Conservation (phyloP, 2,888 invertebrate genomes). For the Anoplius nigerrimus region DNA sequence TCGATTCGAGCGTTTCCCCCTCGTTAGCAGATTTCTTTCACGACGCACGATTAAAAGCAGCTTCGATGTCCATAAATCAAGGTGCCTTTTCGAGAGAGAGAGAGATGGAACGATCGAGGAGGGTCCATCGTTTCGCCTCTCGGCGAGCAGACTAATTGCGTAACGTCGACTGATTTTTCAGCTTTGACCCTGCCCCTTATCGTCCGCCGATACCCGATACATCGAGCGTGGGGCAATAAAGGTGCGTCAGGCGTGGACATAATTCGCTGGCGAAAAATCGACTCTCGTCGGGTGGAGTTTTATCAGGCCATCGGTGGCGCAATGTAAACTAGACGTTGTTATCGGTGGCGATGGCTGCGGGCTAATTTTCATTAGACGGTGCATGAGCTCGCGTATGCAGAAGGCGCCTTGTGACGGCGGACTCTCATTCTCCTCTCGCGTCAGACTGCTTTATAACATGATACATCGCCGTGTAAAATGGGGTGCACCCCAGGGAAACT, state of each 20-base stretch:
- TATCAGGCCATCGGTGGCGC: background rate
- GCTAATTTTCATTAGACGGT: conserved; percentile 1
- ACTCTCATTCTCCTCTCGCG: too few species aligned
- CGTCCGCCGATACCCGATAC: too few species aligned
- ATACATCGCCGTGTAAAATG: background rate
- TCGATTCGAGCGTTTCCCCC: background rate
- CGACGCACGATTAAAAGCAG: conserved; percentile 14
- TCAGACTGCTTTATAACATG: background rate
- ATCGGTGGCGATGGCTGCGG: background rate
- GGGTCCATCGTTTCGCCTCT: conserved; percentile 22
- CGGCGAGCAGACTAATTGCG: conserved; percentile 13
- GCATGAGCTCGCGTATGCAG: too few species aligned
- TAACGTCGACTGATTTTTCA: too few species aligned
- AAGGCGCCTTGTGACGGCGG: too few species aligned
- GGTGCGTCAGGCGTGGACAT: too few species aligned
- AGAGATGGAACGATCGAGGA: background rate
- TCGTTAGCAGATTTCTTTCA: background rate
- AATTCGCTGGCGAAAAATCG: too few species aligned
- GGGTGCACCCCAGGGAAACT: conserved; percentile 1
- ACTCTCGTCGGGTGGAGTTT: background rate
- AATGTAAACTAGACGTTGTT: conserved; percentile 6
- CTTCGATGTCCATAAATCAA: conserved; percentile 7
- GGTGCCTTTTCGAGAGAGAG: background rate
- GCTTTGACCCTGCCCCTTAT: background rate
- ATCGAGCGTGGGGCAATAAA: too few species aligned